Evolutionary conservation across 2,797 vertebrate genomes (phyloP).

Genomic region (Liparis tanakae): DNA sequence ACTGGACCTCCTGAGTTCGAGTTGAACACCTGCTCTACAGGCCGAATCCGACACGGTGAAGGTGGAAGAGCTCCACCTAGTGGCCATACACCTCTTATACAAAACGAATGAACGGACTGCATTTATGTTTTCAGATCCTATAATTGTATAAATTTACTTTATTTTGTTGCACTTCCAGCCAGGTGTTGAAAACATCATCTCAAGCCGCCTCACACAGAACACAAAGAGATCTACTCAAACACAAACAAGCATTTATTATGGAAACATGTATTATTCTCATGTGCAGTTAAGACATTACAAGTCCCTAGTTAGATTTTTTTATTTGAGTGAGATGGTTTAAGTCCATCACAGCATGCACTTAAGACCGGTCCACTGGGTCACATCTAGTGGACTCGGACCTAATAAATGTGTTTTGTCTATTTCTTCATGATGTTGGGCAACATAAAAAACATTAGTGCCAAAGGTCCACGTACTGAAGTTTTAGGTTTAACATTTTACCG

Average conservation of each 20-base stretch:
- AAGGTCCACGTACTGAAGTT: not conserved
- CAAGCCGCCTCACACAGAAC: not conserved
- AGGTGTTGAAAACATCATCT: not conserved
- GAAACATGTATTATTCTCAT: not conserved
- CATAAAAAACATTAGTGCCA: not conserved
- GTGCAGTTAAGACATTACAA: not conserved
- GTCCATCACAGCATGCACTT: not conserved
- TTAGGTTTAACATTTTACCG: not conserved
- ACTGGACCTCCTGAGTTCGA: too few relatives aligned
- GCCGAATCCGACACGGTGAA: not conserved
- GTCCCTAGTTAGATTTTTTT: not conserved
- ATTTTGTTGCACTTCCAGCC: not conserved
- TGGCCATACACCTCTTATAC: constrained; percentile 36
- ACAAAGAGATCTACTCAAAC: not conserved
- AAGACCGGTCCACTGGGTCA: not conserved
- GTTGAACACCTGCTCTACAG: not conserved
- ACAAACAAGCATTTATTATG: not conserved
- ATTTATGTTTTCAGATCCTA: not conserved
- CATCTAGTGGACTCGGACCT: not conserved
- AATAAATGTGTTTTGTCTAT: not conserved
- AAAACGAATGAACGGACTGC: not conserved
- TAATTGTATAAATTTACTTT: too few relatives aligned
- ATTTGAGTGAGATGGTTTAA: not conserved
- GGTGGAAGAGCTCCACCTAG: constrained; percentile 56
- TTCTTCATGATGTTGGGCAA: not conserved